Evolutionary conservation across 1,140 invertebrate genomes (phyloP), one percentile per base, ranked within the genome.

Genomic region (Adoxophyes honmai): DNA sequence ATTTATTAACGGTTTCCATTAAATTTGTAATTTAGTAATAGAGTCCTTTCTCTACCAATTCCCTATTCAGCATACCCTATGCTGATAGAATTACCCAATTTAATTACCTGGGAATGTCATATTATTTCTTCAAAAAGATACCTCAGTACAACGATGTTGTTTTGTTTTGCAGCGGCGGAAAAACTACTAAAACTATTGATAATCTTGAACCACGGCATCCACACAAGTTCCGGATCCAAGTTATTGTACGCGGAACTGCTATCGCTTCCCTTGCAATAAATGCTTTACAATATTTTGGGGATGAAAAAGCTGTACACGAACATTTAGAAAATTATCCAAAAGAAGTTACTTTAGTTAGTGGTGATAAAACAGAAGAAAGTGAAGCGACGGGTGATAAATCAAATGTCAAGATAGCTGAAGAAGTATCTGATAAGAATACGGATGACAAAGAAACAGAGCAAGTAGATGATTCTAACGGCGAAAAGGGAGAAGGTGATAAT

Each of bases 161-260:
- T 28, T 34, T 16, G 16, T 54, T 57, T 75, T 73, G 14, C 70
- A 88, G 85, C 21, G 85, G 85, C 0, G 79, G 80, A 0, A 86
- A 77, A 64, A 77, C 81, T 1, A 62, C 48, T 4, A 81, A 81
- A 58, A 70, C 39, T 9, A 84, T 88, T 42, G 75, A 78, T 34
- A 78, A 86, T 39, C 64, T 88, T 1, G 72, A 81, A 4, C 75
- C 85, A 3, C 68, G 77, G 42, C 69, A 81, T n/a, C 81, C 75
- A 1, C 78, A 84, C 64, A 77, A 72, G 13, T 88, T 86, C 56
- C 56, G 82, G 0, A 42, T 88, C 0, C 70, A 72, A 64, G 67
- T 85, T 0, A 70, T 80, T 10, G 52, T 86, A 13, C 78, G 73
- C 52, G 54, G 78, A 0, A 42, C 66, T 16, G 67, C 68, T 0